Conservation (phyloP, 2,797 vertebrate genomes). For the Amblyopsis hoosieri region DNA sequence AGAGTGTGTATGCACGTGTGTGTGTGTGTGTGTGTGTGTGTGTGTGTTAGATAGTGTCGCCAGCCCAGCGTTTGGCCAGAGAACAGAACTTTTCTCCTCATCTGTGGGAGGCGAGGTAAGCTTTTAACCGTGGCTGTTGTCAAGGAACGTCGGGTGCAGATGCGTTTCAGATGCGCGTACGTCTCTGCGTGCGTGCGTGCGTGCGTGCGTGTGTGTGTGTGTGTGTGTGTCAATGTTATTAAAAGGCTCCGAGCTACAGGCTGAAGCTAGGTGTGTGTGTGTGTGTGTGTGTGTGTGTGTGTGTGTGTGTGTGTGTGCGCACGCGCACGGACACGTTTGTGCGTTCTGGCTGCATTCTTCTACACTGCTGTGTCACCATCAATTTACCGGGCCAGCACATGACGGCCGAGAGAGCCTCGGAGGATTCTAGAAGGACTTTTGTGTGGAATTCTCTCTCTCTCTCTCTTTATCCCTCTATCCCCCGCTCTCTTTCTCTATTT, state of each 20-base stretch:
- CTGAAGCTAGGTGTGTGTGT: slow-evolving; percentile 32
- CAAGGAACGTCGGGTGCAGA: neutral
- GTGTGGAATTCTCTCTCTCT: slow-evolving; percentile 66
- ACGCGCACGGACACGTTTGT: slow-evolving; percentile 68
- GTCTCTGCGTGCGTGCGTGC: slow-evolving; percentile 14
- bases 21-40: slow-evolving; percentile 33
- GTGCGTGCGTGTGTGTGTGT: slow-evolving; percentile 1
- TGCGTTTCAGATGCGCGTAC: neutral
- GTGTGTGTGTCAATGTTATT: slow-evolving; percentile 17
- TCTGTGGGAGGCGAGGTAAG: slow-evolving; percentile 5
- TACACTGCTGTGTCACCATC: slow-evolving; percentile 71
- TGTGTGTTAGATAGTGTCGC: slow-evolving; percentile 32
- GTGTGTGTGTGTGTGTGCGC: slow-evolving; percentile 63
- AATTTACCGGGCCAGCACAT: slow-evolving; percentile 77
- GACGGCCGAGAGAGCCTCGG: slow-evolving; percentile 70
- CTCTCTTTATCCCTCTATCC: slow-evolving; percentile 20
- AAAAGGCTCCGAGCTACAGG: slow-evolving; percentile 43
- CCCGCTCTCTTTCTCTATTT: neutral
- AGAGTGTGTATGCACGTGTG: neutral
- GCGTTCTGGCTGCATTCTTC: slow-evolving; percentile 62
- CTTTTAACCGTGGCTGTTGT: neutral
- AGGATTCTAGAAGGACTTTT: slow-evolving; percentile 72
- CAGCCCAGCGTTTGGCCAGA: slow-evolving; percentile 10
- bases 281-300: slow-evolving; percentile 23
- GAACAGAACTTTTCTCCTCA: slow-evolving; percentile 8